Evolutionary conservation across 1,140 invertebrate species (phyloP), one percentile per base, ranked within the genome.

Genomic region (Lerema accius): DNA sequence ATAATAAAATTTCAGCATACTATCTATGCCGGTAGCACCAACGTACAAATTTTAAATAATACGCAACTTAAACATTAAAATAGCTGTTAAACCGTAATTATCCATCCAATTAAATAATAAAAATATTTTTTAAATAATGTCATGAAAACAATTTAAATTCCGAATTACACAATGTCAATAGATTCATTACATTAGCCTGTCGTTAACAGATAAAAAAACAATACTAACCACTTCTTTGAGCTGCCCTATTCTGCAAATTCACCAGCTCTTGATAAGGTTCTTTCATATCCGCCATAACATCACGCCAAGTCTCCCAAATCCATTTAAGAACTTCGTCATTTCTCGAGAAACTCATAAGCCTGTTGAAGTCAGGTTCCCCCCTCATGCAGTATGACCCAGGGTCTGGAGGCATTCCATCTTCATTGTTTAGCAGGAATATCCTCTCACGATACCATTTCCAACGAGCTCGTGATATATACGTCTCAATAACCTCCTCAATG

Each of bases 261-360:
- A 95, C 89, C 69, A 93, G 86, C 37, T 86, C 71, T n/a, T 78
- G 70, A 82, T 93, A 95, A 0, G 92, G 71, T 11, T 80, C 53
- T 61, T 86, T 92, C 71, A 93, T 89, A 0, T 72, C 70, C 1
- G 85, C 84, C 17, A 93, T 89, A 0, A 84, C 91, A 63, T 93
- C 89, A 66, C 94, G 80, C 94, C 94, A 95, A 6, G 72, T 80
- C 35, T 84, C 78, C 95, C 93, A 95, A 0, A 86, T 56, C 89
- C 86, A 93, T 63, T 76, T 80, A 23, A 92, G 71, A 17, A 92
- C 90, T 43, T 73, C 59, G 48, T 86, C 82, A 3, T 86, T 78
- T 49, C 63, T 84, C 1, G 80, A 83, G 48, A 64, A 69, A 6
- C 45, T 51, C 82, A 90, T 91, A 10, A 91, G 28, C 28, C 73